Conservation (phyloP, 2,888 invertebrate genomes). For the Carcina quercana region DNA sequence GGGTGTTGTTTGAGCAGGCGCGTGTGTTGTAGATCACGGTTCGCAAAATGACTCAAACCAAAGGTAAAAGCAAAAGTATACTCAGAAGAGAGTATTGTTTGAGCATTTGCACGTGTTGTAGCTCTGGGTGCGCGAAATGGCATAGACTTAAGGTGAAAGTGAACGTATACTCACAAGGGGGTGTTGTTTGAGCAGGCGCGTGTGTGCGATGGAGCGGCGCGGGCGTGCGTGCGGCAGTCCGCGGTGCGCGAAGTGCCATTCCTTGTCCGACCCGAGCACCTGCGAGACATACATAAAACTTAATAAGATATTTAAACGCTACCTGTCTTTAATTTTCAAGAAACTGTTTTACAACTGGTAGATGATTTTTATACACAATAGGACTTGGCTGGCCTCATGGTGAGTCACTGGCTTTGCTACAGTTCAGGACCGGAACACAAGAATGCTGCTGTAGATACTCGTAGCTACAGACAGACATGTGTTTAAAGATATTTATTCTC, state of each 20-base stretch:
- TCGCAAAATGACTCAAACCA: slow-evolving; percentile 96
- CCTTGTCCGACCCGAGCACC: slow-evolving; percentile 91
- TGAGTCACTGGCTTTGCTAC: no score
- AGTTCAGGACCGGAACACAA: no score
- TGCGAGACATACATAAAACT: slow-evolving; percentile 68
- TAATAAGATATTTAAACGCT: slow-evolving; percentile 7
- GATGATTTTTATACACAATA: no score
- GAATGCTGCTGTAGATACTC: no score
- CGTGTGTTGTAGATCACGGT: no score
- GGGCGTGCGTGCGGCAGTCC: slow-evolving; percentile 92
- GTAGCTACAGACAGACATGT: no score
- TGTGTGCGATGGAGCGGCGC: slow-evolving; percentile 91
- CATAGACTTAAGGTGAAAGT: background rate
- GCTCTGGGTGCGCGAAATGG: background rate
- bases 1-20: slow-evolving; percentile 93
- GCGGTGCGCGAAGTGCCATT: slow-evolving; percentile 95
- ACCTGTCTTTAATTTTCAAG: no score
- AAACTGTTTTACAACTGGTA: no score
- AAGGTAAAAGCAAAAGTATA: no score
- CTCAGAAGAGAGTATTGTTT: background rate
- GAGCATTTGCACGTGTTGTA: background rate
- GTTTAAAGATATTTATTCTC: no score
- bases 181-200: slow-evolving; percentile 90
- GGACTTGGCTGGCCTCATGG: no score
- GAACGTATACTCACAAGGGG: slow-evolving; percentile 85